Evolutionary conservation across 2,888 invertebrate species (phyloP).

Genomic region (Chouioia cunea): DNA sequence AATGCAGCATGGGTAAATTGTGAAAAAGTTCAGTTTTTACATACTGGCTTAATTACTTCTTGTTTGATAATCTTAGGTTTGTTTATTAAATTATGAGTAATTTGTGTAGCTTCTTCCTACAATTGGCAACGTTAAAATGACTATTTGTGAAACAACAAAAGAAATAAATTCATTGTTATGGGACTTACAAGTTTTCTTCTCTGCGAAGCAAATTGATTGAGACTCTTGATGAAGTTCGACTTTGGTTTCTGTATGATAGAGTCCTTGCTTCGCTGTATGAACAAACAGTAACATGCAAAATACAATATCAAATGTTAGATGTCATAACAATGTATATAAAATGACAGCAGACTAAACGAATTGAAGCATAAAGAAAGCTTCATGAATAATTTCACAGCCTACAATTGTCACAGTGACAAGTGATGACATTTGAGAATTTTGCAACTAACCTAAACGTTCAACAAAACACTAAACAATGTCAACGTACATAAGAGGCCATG

Average conservation of each 20-base stretch:
- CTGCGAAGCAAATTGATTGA: constrained; percentile 30
- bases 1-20: neutral
- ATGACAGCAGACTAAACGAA: too few relatives aligned
- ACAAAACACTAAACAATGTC: too few relatives aligned
- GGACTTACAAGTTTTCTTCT: constrained; percentile 36
- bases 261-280: constrained; percentile 20
- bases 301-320: neutral
- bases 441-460: too few relatives aligned
- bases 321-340: neutral
- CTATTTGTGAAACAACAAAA: neutral
- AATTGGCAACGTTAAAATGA: neutral
- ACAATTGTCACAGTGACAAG: neutral
- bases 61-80: constrained; percentile 13
- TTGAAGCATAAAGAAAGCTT: neutral
- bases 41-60: constrained; percentile 29
- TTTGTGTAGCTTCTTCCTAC: constrained; percentile 29
- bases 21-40: constrained; percentile 11
- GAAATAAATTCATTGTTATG: neutral
- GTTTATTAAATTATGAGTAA: neutral
- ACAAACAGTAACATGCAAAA: neutral
- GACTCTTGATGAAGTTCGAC: constrained; percentile 26
- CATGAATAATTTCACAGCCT: neutral
- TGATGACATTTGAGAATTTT: neutral
- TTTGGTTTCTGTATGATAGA: constrained; percentile 6
- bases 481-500: too few relatives aligned